phyloP scores from a whole-genome alignment of 2,888 invertebrate species.

The Odontocerum albicorne region DNA sequence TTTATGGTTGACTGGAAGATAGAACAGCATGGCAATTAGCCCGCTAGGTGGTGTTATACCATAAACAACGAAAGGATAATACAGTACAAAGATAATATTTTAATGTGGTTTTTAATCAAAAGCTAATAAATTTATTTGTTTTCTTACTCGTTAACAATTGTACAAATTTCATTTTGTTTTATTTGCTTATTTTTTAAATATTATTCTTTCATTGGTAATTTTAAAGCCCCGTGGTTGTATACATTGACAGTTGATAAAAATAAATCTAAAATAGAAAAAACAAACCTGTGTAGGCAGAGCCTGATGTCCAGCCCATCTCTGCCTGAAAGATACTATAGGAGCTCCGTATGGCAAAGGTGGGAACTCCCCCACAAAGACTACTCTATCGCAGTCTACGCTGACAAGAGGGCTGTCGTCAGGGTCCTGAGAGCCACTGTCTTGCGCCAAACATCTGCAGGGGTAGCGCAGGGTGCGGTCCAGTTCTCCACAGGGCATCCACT shows the following conservation, averaged over 20 bases:
- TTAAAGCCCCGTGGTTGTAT: background rate
- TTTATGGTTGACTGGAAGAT: no score
- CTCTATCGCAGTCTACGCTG: slow-evolving; percentile 79
- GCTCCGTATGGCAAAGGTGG: slow-evolving; percentile 76
- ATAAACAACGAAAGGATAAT: no score
- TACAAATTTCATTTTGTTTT: background rate
- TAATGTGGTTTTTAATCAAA: background rate
- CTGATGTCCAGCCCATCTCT: slow-evolving; percentile 79
- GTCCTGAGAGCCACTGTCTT: slow-evolving; percentile 58
- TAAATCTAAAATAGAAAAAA: slow-evolving; percentile 38
- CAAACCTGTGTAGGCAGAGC: slow-evolving; percentile 73
- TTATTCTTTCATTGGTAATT: background rate
- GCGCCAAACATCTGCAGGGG: slow-evolving; percentile 64
- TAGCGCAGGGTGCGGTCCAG: slow-evolving; percentile 73
- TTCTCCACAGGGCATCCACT: slow-evolving; percentile 76
- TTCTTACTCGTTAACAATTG: background rate
- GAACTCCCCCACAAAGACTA: slow-evolving; percentile 79
- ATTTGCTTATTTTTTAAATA: background rate
- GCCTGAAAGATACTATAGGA: slow-evolving; percentile 78
- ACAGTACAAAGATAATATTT: no score
- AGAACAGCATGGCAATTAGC: no score
- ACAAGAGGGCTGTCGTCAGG: slow-evolving; percentile 59
- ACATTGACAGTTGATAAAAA: no score
- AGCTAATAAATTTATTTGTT: background rate
- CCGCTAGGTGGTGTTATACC: no score